Evolutionary conservation across 2,797 vertebrate species (phyloP), one percentile per base, ranked within the genome.

Genomic region (Sebastes hopkinsi): DNA sequence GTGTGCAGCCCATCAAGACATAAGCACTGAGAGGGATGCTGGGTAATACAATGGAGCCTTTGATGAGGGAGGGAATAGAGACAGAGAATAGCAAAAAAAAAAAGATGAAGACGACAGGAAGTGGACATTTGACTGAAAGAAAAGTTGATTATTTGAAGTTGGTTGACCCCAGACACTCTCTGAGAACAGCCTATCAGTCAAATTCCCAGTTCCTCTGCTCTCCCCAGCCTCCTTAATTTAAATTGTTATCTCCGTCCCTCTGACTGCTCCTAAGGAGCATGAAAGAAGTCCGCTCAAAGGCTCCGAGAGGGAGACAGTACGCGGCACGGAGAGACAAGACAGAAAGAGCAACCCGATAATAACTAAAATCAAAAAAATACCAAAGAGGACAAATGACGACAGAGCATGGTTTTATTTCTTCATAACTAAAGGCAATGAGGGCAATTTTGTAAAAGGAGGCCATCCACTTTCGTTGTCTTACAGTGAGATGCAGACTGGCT

Each of bases 81-180:
- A 61, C 13, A 30, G 11, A 54, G 38, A 77, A 76, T 16, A 46
- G 20, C 8, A 30, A 70, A 80, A 74, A 52, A 73, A 42, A n/a
- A 32, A 34, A 59, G 16, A 72, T 30, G 2, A 68, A 66, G 8
- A 64, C 16, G 12, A 74, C 61, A 73, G 59, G 30, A 80, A 80
- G 75, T 76, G 77, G 80, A 55, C 79, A 74, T 83, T 55, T 76
- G 75, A 80, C 68, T 55, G 36, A 75, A 64, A 75, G 36, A 89
- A 74, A 89, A 86, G 75, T 80, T 82, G 87, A 85, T 75, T 80
- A 74, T 91, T 87, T 83, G 29, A 91, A 86, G 87, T 91, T 86
- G 3, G 60, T 66, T 70, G 75, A 86, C 70, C 82, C 20, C 61
- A 55, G 70, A 75, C 50, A 55, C 54, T 75, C 75, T 76, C 71